Conservation (phyloP, 2,888 invertebrate genomes). For the Globia sparganii region DNA sequence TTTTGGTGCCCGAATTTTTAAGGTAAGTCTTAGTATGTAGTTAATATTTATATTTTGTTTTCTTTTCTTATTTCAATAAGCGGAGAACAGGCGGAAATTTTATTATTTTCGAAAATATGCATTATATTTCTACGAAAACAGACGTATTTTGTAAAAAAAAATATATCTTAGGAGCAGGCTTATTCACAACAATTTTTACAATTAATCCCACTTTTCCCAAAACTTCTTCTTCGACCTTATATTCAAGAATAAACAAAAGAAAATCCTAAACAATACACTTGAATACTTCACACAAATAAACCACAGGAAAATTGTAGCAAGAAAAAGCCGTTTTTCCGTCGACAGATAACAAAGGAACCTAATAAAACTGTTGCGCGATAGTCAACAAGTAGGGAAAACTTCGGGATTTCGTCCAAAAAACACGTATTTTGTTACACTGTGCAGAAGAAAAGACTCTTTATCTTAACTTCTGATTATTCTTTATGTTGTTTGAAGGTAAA, state of each 20-base stretch:
- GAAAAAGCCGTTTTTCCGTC: constrained; percentile 4
- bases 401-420: constrained; percentile 39
- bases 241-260: constrained; percentile 10
- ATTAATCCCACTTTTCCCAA: fast-evolving
- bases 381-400: constrained; percentile 81
- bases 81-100: neutral
- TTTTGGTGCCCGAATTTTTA: constrained; percentile 35
- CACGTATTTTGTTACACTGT: constrained; percentile 40
- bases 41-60: neutral
- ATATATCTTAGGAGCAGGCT: neutral
- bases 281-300: constrained; percentile 12
- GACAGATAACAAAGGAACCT: constrained; percentile 71
- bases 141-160: neutral
- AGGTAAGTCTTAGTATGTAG: constrained; percentile 57
- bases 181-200: constrained; percentile 24
- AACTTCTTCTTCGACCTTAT: neutral
- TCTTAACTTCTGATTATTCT: constrained; percentile 4
- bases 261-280: constrained; percentile 6
- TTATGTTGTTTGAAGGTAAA: neutral
- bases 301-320: neutral
- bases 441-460: constrained; percentile 32
- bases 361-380: constrained; percentile 80
- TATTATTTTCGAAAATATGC: neutral
- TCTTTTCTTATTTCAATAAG: neutral
- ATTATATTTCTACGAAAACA: neutral